Evolutionary conservation across 2,888 invertebrate species (phyloP).

Genomic region (Eupithecia inturbata): DNA sequence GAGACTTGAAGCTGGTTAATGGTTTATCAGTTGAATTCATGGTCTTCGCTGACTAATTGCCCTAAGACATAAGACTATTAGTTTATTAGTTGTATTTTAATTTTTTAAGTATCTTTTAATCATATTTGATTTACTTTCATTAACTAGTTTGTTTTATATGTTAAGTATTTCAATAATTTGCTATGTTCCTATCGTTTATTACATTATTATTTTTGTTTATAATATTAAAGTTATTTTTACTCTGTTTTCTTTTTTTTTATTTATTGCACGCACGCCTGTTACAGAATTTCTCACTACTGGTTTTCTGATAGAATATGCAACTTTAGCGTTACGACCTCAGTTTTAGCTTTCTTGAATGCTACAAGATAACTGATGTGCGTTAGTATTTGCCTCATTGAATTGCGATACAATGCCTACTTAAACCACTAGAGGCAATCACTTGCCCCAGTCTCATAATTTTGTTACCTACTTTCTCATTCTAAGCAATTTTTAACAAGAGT

Average conservation of each 20-base stretch:
- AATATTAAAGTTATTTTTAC: not conserved
- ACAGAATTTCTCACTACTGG: conserved; percentile 33
- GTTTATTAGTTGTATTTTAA: conserved; percentile 10
- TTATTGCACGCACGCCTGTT: conserved; percentile 29
- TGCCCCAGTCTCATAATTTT: not conserved
- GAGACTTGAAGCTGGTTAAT: conserved; percentile 35
- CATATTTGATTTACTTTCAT: conserved; percentile 11
- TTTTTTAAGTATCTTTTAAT: not conserved
- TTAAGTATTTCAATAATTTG: conserved; percentile 4
- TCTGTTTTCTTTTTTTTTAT: not conserved
- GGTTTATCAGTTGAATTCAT: conserved; percentile 34
- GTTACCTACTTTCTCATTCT: not conserved
- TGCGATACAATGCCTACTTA: conserved; percentile 4
- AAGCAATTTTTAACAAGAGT: not conserved
- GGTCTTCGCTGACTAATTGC: conserved; percentile 13
- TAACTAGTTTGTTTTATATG: not conserved
- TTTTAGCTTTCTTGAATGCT: conserved; percentile 27
- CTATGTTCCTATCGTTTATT: conserved; percentile 8
- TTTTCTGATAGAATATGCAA: conserved; percentile 34
- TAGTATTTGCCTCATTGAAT: conserved; percentile 3
- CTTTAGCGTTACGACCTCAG: conserved; percentile 23
- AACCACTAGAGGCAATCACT: not conserved
- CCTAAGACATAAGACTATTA: conserved; percentile 17
- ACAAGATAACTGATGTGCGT: conserved; percentile 21
- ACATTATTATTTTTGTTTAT: conserved; percentile 9